Conservation (phyloP, 1,140 invertebrate genomes). For the Zaprionus tsacasi region DNA sequence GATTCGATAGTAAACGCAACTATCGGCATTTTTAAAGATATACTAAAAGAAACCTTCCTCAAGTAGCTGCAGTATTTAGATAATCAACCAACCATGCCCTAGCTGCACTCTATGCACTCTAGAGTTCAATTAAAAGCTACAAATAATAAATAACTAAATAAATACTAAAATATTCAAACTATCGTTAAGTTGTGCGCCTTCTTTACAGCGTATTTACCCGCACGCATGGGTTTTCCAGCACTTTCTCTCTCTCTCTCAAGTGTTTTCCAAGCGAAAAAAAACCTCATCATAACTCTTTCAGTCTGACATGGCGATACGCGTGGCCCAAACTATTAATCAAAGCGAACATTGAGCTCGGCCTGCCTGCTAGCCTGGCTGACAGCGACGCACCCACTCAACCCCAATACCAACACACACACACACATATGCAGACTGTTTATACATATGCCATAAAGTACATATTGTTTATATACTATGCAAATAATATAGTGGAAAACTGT, state of each 20-base stretch:
- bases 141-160: neutral
- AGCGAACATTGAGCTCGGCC: constrained; percentile 5
- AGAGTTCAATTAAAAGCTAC: neutral
- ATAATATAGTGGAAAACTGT: neutral
- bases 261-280: neutral
- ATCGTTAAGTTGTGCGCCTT: neutral
- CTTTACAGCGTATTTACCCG: too few species aligned
- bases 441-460: neutral
- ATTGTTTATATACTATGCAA: neutral
- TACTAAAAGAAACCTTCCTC: neutral
- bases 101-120: too few species aligned
- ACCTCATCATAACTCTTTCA: constrained; percentile 19
- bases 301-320: constrained; percentile 11
- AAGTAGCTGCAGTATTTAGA: neutral
- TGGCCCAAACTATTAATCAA: constrained; percentile 27
- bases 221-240: neutral
- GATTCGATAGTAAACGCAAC: neutral
- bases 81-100: neutral
- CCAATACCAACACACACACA: too few species aligned
- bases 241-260: neutral
- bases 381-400: neutral
- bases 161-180: neutral
- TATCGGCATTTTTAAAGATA: neutral
- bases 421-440: neutral
- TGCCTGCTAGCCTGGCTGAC: neutral